Conservation (phyloP, 2,797 vertebrate species). For the Graptemys geographica region DNA sequence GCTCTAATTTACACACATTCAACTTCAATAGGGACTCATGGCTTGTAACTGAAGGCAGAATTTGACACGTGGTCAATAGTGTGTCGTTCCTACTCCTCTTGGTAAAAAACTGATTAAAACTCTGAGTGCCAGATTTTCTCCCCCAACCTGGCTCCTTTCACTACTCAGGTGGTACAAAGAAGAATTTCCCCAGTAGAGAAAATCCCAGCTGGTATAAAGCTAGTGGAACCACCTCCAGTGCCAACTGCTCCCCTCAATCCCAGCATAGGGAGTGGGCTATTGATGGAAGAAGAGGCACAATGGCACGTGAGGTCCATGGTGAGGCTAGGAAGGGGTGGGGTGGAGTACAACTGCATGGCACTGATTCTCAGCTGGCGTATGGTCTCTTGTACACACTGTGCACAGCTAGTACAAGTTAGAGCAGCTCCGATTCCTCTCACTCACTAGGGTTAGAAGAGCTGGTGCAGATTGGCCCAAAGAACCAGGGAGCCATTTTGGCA, state of each 20-base stretch:
- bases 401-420: not conserved
- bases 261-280: not conserved
- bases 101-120: not conserved
- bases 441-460: not conserved
- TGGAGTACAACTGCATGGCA: not conserved
- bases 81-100: not conserved
- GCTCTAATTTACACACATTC: slow-evolving; percentile 5
- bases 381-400: not conserved
- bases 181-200: not conserved
- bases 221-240: not conserved
- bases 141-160: not conserved
- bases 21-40: fast-evolving
- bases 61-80: fast-evolving
- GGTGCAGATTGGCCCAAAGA: not conserved
- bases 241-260: not conserved
- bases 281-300: not conserved
- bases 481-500: not conserved
- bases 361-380: not conserved
- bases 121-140: not conserved
- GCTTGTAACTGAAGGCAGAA: slow-evolving; percentile 20
- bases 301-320: not conserved
- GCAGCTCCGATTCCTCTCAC: not conserved
- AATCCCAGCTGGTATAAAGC: not conserved
- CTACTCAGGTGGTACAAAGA: not conserved
- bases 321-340: not conserved